Percentiles rank a stretch among this genome's conserved stretches.
Conservation (phyloP, 2,888 invertebrate genomes). For the Pollenia angustigena region DNA sequence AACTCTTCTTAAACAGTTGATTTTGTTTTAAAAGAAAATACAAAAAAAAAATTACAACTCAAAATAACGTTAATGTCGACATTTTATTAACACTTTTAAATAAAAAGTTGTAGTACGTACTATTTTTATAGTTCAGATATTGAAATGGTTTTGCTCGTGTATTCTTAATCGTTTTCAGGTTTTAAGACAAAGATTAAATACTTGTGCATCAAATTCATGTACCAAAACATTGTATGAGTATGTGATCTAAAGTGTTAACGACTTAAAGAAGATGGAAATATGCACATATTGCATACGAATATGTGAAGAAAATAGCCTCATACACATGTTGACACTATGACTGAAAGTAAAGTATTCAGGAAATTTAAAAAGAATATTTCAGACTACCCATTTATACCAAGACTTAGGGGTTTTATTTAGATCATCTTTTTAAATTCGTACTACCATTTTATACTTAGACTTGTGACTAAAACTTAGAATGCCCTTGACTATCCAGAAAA, state of each 20-base stretch:
- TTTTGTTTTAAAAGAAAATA: not conserved
- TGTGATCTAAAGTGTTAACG: conserved; percentile 51
- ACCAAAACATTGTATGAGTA: conserved; percentile 42
- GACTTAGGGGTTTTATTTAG: no score
- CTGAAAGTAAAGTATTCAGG: no score
- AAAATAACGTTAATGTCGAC: conserved; percentile 37
- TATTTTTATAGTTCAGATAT: conserved; percentile 4
- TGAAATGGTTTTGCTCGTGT: conserved; percentile 6
- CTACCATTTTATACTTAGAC: no score
- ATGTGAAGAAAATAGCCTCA: conserved; percentile 12
- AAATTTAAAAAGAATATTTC: no score
- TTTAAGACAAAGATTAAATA: conserved; percentile 6
- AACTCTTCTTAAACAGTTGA: conserved; percentile 31
- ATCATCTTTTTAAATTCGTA: no score
- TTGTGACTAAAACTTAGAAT: no score
- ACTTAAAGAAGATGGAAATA: conserved; percentile 41
- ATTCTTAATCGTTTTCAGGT: not conserved
- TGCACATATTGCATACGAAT: not conserved
- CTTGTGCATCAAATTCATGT: conserved; percentile 8
- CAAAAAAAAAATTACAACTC: conserved; percentile 52
- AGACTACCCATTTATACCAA: no score
- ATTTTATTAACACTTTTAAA: conserved; percentile 50
- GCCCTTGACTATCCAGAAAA: no score
- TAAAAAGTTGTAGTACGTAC: conserved; percentile 32
- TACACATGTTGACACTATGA: not conserved